Conservation (phyloP, 2,797 vertebrate genomes). For the Synanceia verrucosa region DNA sequence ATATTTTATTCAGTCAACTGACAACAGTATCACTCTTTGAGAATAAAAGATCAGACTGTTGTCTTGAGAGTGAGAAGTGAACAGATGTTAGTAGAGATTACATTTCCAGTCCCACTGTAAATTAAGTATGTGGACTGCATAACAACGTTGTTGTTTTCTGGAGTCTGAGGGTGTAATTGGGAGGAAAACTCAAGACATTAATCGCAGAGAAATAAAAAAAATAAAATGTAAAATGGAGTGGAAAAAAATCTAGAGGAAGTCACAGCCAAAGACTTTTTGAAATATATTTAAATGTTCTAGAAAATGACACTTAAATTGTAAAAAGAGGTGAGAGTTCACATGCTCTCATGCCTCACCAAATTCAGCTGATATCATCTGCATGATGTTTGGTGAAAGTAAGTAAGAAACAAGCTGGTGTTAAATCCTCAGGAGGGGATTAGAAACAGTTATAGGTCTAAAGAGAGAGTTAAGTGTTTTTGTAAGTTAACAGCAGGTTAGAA, state of each 20-base stretch:
- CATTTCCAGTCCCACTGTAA: slow-evolving; percentile 87
- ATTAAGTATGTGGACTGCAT: slow-evolving; percentile 89
- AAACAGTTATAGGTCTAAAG: slow-evolving; percentile 16
- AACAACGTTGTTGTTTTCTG: slow-evolving; percentile 81
- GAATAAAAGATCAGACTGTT: slow-evolving; percentile 62
- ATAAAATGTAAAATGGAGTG: neutral
- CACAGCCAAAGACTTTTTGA: neutral
- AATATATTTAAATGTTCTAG: neutral
- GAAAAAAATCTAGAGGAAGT: neutral
- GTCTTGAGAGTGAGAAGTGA: slow-evolving; percentile 88
- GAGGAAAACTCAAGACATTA: neutral
- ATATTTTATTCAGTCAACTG: slow-evolving; percentile 1
- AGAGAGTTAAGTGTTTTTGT: slow-evolving; percentile 2
- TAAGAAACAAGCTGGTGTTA: neutral
- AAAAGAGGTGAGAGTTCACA: neutral
- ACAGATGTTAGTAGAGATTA: slow-evolving; percentile 93
- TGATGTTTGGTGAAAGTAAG: neutral
- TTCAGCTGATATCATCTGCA: neutral
- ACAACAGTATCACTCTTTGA: neutral
- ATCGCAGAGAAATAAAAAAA: neutral
- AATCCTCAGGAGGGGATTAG: slow-evolving; percentile 12
- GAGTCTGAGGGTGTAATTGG: neutral
- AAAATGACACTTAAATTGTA: neutral
- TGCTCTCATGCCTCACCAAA: neutral
- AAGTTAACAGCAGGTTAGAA: neutral